phyloP scores from a whole-genome alignment of 1,140 invertebrate genomes.

The Drosophila pandora region DNA sequence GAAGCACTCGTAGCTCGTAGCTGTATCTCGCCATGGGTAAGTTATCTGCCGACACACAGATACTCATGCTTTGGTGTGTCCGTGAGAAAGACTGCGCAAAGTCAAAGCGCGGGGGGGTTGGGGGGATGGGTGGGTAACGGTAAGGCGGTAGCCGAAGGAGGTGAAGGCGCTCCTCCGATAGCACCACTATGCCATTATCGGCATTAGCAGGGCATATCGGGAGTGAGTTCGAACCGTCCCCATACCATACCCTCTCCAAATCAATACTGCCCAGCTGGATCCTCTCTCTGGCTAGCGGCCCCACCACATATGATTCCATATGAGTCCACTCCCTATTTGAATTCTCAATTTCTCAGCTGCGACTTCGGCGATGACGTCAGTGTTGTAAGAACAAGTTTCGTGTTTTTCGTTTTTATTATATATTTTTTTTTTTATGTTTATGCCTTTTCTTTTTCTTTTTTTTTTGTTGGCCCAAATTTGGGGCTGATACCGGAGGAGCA shows the following conservation, averaged over 20 bases:
- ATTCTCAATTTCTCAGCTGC: constrained; percentile 72
- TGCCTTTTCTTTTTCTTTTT: constrained; percentile 1
- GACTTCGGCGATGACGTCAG: constrained; percentile 69
- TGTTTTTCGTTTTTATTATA: constrained; percentile 29
- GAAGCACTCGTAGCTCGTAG: constrained; percentile 58
- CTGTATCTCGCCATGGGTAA: constrained; percentile 73
- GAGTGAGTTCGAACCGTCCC: constrained; percentile 43
- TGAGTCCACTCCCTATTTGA: constrained; percentile 70
- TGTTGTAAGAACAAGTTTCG: constrained; percentile 78
- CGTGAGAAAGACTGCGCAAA: constrained; percentile 67
- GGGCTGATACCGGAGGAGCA: constrained; percentile 15
- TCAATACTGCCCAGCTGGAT: constrained; percentile 70
- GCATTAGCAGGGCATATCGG: constrained; percentile 56
- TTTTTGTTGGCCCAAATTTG: constrained; percentile 24
- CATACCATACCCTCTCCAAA: constrained; percentile 23
- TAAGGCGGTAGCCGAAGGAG: background rate
- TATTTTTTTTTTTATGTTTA: constrained; percentile 16
- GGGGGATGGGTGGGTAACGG: background rate
- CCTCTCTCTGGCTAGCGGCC: constrained; percentile 21
- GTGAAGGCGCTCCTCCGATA: constrained; percentile 29
- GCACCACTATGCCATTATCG: constrained; percentile 65
- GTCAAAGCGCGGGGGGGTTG: constrained; percentile 70
- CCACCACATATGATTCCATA: constrained; percentile 58
- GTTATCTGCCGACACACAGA: constrained; percentile 62
- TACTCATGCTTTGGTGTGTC: constrained; percentile 40